A percentile compares a stretch with the other conserved stretches of the same genome.
These are phyloP conservation scores for Antheraea yamamai DNA, from an alignment of 2,888 invertebrate genomes.

Conservation along the genomic window DNA sequence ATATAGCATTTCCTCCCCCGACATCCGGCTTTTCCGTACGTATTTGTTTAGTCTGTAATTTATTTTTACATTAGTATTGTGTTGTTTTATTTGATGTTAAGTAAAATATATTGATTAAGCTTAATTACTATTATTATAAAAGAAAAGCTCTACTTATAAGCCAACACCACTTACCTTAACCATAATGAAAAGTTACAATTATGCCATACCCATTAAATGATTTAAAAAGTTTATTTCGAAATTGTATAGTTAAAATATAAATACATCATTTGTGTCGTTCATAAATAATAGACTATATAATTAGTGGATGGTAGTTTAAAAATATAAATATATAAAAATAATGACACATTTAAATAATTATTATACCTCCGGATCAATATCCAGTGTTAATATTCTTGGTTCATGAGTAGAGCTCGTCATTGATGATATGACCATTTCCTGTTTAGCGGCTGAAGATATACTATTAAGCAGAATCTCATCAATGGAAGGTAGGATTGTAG, in stretches of 20 bases:
- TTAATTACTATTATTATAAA: constrained; percentile 15
- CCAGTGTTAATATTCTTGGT: constrained; percentile 83
- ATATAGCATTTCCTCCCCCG: constrained; percentile 64
- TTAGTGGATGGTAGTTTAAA: constrained; percentile 26
- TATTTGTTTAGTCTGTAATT: constrained; percentile 80
- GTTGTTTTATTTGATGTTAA: constrained; percentile 11
- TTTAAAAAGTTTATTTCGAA: constrained; percentile 21
- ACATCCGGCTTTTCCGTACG: constrained; percentile 75
- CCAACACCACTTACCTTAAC: constrained; percentile 69
- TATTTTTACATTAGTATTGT: constrained; percentile 37
- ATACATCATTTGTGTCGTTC: constrained; percentile 26
- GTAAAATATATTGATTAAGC: constrained; percentile 7
- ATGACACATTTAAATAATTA: constrained; percentile 58
- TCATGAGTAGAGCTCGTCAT: constrained; percentile 77
- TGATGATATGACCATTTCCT: constrained; percentile 80
- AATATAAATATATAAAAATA: constrained; percentile 42
- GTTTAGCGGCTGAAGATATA: constrained; percentile 83
- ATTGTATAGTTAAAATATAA: constrained; percentile 30
- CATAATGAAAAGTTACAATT: constrained; percentile 28
- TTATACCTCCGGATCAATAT: constrained; percentile 84
- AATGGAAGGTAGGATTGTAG: constrained; percentile 82
- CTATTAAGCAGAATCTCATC: constrained; percentile 84
- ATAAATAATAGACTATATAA: constrained; percentile 29
- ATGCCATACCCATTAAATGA: constrained; percentile 34
- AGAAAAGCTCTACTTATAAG: constrained; percentile 25